Evolutionary conservation across 2,888 invertebrate species (phyloP), one percentile per base, ranked within the genome.

Genomic region (Cremastobaeus sp.): DNA sequence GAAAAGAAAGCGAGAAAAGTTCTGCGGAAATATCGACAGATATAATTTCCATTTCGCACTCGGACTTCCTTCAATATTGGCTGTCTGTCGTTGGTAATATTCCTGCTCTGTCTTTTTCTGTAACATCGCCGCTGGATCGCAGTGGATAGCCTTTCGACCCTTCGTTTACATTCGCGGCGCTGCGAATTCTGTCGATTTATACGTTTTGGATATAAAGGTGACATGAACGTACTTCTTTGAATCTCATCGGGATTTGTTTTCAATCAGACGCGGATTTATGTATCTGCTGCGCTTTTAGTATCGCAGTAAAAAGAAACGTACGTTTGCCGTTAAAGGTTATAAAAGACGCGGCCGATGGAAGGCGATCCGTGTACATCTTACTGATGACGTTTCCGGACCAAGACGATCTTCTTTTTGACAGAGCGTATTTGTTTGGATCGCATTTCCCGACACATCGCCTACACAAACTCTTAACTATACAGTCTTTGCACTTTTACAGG

Each of bases 41-140:
- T 74, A 70, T 74, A 74, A 74, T 74, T 74, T 74, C 66, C 65
- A 74, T 74, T 74, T 70, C 62, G 55, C 65, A 74, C 70, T 74
- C 52, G 66, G 70, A 74, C 74, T 70, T 74, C 25, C 47, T 70
- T 62, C 50, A 52, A 65, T 70, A 70, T 66, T 74, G 65, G 54
- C 69, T 70, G 47, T 66, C 66, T 55, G 60, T 55, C 52, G 69
- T 21, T 54, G 50, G 65, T 65, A 69, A 70, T 70, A 74, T 74
- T 66, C 69, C 65, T 74, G 30, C 41, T 28, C 65, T 47, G 57
- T 54, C 60, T 73, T 70, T 45, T 41, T 39, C 41, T 30, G 47
- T 47, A 54, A 60, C 37, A 48, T 21, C 50, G 17, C 17, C 54
- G 55, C 43, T 70, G 37, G 74, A 70, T 74, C 57, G 39, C 45